Base-by-base conservation (phyloP, 2,888 invertebrate species). In the Catocala nupta region DNA sequence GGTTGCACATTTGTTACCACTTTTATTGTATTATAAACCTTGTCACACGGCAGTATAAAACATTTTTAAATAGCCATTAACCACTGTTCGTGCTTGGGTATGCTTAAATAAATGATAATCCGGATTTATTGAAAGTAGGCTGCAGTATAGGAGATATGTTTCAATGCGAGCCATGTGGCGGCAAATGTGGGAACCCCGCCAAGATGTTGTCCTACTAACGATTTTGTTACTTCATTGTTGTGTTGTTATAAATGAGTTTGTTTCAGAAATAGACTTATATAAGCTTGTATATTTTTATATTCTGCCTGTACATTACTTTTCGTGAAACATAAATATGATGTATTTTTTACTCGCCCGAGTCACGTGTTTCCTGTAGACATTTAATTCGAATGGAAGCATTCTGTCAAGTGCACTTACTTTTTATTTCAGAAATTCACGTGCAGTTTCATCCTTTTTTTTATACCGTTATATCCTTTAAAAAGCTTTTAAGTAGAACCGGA, bases 151-250 rank as follows among this genome's bases (percentile, higher is more conserved):
- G 83, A 86, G 85, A 87, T 85, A 86, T 87, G 87, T 90, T 90
- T 87, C 87, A 89, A 88, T 90, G 86, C 85, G 86, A 87, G 86
- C 89, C 93, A 94, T 90, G 91, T 93, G 92, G 88, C 90, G 86
- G 89, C 88, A 86, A 91, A 91, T 93, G 92, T 93, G 93, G 93
- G 93, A 93, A 92, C 91, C 88, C 89, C 90, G 93, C 93, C 93
- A 93, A 93, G 90, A 91, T 83, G 85, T 85, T 90, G 91, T 89
- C 87, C 90, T 85, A 90, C 89, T 90, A 91, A 93, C 90, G 88
- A 90, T 83, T 88, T 87, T 85, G 90, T 91, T 91, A 91, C 88
- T 89, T 86, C 87, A 91, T 92, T 92, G 90, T 91, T 88, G 81
- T 83, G 82, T 82, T 83, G 83, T 85, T 88, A 82, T 83, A 83